Base-by-base conservation (phyloP, 2,113 vertebrate genomes). In the Romanogobio albipinnatus region DNA sequence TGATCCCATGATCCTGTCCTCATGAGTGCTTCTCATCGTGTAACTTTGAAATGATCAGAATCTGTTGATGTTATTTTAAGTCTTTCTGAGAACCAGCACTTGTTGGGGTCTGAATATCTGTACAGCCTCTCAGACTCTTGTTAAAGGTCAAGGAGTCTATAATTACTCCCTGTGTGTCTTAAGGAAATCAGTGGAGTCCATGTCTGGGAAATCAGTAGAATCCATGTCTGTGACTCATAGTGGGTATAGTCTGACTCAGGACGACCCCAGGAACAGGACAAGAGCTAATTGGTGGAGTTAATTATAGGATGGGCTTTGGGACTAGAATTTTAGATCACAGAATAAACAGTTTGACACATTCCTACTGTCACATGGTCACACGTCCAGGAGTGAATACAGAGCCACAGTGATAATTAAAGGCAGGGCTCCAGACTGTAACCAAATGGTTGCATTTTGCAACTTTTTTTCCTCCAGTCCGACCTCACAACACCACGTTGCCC, bases 61-160 rank as follows among this genome's bases (percentile, higher is more conserved):
- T 59, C 3, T 61, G 56, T 17, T 33, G 3, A n/a, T 81, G 62
- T 81, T 53, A 70, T 70, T 81, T 66, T 49, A 80, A 24, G 59
- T 66, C 61, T 13, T 66, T 66, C 43, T 81, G 14, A 81, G 43
- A 81, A 66, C 5, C 33, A 43, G 76, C 76, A 24, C 22, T 61
- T 36, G 51, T 58, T 43, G 26, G 15, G 14, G 9, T 47, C 14
- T 80, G 39, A 15, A 61, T 49, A 33, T 49, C 61, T 26, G 13
- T 7, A 56, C 29, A 53, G 33, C 29, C 5, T 71, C 5, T 70
- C 80, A 56, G 80, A 82, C 8, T 49, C 7, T 82, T 71, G 19
- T 58, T 71, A 56, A 82, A 82, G 80, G 64, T 71, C 80, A 82
- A 39, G 80, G 49, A 82, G 66, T 82, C 47, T 82, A 33, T 53